Conservation (phyloP, 2,113 vertebrate genomes). For the Megaceryle maxima region DNA sequence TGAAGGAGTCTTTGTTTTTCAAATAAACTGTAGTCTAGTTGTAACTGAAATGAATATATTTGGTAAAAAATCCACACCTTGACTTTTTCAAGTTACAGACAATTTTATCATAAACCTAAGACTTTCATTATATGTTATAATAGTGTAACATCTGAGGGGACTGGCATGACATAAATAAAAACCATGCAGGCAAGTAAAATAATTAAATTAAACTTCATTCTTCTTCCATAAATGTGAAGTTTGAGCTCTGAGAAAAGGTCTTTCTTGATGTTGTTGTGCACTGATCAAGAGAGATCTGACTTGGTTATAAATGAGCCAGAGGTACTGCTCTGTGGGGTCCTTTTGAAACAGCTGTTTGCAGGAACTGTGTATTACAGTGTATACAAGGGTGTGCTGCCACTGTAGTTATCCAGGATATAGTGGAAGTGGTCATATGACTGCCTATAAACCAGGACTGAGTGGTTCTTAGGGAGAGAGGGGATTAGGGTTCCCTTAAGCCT, state of each 20-base stretch:
- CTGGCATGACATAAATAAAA: neutral
- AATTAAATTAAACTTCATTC: neutral
- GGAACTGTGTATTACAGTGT: neutral
- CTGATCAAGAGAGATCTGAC: neutral
- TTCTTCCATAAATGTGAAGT: neutral
- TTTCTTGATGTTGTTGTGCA: neutral
- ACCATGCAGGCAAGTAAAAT: rapidly evolving
- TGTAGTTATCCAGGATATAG: neutral
- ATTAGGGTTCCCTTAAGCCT: neutral
- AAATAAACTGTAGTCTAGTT: neutral
- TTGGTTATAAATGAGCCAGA: neutral
- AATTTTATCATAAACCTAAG: neutral
- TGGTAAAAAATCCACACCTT: neutral
- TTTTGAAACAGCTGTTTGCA: neutral
- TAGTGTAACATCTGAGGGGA: neutral
- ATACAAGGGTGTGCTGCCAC: neutral
- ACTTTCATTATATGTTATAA: neutral
- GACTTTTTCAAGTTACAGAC: neutral
- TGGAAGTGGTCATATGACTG: neutral
- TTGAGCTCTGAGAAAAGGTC: neutral
- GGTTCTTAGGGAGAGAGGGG: neutral
- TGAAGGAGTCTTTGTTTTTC: neutral
- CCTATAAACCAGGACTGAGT: neutral
- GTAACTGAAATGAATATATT: neutral
- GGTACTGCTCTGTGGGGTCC: neutral